phyloP scores from a whole-genome alignment of 2,888 invertebrate genomes.

The Stomorhina lunata region DNA sequence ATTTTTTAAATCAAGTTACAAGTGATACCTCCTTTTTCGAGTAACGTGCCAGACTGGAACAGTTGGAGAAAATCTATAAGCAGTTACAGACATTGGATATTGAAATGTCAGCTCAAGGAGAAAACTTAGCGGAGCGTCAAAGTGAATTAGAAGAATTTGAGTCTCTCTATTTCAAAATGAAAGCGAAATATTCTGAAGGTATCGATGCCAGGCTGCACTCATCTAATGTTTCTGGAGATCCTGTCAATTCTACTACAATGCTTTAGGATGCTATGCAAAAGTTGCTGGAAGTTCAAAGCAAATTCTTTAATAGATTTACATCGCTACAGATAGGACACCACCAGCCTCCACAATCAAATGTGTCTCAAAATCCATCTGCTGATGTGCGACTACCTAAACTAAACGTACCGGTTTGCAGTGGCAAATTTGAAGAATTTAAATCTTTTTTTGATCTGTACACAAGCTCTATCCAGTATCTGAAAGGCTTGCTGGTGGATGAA shows the following conservation, averaged over 20 bases:
- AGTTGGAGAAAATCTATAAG: background rate
- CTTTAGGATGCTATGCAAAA: background rate
- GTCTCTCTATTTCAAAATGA: background rate
- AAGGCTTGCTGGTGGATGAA: slow-evolving; percentile 41
- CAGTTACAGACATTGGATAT: background rate
- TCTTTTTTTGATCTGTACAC: too few species aligned
- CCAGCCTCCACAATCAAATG: background rate
- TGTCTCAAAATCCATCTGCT: slow-evolving; percentile 10
- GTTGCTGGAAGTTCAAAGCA: background rate
- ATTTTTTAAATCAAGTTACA: background rate
- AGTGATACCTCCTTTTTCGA: slow-evolving; percentile 10
- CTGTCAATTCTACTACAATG: slow-evolving; percentile 15
- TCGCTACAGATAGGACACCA: background rate
- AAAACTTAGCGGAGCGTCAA: background rate
- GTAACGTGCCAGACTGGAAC: background rate
- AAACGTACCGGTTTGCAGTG: too few species aligned
- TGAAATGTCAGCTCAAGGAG: slow-evolving; percentile 2
- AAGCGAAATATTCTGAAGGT: background rate
- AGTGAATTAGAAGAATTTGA: background rate
- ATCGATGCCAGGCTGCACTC: background rate
- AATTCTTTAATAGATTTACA: background rate
- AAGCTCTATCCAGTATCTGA: too few species aligned
- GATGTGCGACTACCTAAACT: slow-evolving; percentile 29
- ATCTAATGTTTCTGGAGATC: background rate
- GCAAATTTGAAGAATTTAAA: too few species aligned